Evolutionary conservation across 2,797 vertebrate species (phyloP), one percentile per base, ranked within the genome.

Genomic region (Setipinna tenuifilis): DNA sequence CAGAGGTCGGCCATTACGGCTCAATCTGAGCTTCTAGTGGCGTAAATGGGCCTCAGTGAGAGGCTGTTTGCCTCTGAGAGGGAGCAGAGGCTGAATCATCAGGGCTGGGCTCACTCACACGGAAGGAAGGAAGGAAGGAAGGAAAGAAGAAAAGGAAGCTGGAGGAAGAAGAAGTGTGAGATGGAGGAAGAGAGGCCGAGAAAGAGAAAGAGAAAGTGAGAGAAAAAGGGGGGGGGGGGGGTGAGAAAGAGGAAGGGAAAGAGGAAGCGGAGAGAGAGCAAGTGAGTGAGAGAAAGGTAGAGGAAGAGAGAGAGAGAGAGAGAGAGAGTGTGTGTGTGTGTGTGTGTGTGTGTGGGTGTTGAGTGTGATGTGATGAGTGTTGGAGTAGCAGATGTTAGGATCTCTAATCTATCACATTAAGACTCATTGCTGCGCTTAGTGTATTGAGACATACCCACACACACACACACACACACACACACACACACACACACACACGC

Each of bases 191-290:
- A 68, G 23, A 28, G 10, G 31, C 0, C 0, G 9, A 31, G 25
- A 16, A 2, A 28, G 25, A 28, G 62, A 31, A 5, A 14, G 61
- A 25, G 61, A 65, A 19, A 62, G 3, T 21, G 61, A 65, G 23
- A 65, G 61, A 12, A 6, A 54, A 54, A 10, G 50, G 14, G 9
- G 14, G 25, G 59, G 23, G 61, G 3, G 82, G 7, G 58, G n/a
- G 9, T 5, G 28, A 81, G 58, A 83, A 41, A 82, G 48, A 85
- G 83, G 41, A 68, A 83, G 41, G 57, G 62, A n/a, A 31, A 62
- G 50, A 83, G 85, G n/a, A 44, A 82, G 83, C 83, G 84, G 65
- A 84, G 41, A 87, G 61, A n/a, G 61, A 62, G 9, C 6, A 17
- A 61, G 59, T 7, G 59, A 61, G 58, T 19, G 61, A 65, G 61